These are phyloP conservation scores for Athalia rosae DNA, from an alignment of 2,888 invertebrate genomes.

Conservation along the genomic window DNA sequence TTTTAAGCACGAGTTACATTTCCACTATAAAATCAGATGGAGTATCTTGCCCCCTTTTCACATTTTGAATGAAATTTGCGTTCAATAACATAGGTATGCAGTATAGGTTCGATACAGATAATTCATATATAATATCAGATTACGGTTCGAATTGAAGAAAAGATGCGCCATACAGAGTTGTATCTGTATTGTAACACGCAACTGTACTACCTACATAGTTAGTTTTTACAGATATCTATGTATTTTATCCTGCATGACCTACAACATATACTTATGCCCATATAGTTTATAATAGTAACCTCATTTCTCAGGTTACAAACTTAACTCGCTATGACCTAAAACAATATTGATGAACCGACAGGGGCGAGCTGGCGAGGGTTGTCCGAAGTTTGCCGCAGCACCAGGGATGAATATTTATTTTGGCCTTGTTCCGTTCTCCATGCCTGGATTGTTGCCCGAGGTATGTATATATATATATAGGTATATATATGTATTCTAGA, in stretches of 20 bases:
- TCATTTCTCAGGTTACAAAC: constrained; percentile 54
- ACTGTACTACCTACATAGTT: constrained; percentile 27
- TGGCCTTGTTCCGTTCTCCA: constrained; percentile 55
- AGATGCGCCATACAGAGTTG: background rate
- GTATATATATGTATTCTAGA: background rate
- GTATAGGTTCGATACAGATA: too few relatives aligned
- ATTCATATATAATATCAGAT: constrained; percentile 1
- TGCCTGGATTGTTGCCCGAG: constrained; percentile 55
- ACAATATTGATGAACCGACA: constrained; percentile 62
- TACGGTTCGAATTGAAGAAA: too few relatives aligned
- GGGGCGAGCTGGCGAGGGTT: constrained; percentile 53
- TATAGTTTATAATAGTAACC: constrained; percentile 12
- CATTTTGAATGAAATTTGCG: too few relatives aligned
- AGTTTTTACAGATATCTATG: background rate
- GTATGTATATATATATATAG: too few relatives aligned
- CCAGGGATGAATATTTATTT: constrained; percentile 63
- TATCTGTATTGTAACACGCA: constrained; percentile 15
- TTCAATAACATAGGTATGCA: too few relatives aligned
- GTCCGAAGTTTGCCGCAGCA: constrained; percentile 46
- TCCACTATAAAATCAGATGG: too few relatives aligned
- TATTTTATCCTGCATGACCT: background rate
- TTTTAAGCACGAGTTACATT: too few relatives aligned
- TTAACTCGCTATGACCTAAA: constrained; percentile 58
- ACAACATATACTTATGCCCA: too few relatives aligned
- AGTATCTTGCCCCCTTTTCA: too few relatives aligned